phyloP scores from a whole-genome alignment of 1,140 invertebrate genomes.

The Camponotus floridanus region DNA sequence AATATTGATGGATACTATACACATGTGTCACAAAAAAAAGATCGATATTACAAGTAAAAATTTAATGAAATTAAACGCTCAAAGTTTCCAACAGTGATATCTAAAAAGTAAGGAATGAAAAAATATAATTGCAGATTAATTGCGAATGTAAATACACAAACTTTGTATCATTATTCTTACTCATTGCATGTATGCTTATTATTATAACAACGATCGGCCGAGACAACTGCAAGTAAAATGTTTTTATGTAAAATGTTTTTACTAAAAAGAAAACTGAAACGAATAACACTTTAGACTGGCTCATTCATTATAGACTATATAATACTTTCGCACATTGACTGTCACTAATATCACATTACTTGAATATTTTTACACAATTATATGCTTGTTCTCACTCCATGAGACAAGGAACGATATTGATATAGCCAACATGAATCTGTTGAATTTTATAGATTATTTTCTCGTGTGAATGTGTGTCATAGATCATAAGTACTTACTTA shows the following conservation, averaged over 20 bases:
- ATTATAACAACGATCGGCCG: slow-evolving; percentile 57
- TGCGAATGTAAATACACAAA: slow-evolving; percentile 47
- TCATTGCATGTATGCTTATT: slow-evolving; percentile 38
- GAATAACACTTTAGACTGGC: slow-evolving; percentile 47
- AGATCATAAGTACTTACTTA: slow-evolving; percentile 62
- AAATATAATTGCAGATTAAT: not conserved
- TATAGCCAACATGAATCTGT: slow-evolving; percentile 48
- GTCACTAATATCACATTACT: slow-evolving; percentile 68
- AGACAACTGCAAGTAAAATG: slow-evolving; percentile 40
- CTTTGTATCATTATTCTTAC: slow-evolving; percentile 64
- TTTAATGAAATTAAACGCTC: not conserved
- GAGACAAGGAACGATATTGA: slow-evolving; percentile 63
- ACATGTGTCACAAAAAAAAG: slow-evolving; percentile 43
- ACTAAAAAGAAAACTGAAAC: slow-evolving; percentile 50
- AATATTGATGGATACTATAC: slow-evolving; percentile 39
- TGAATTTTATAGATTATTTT: slow-evolving; percentile 37
- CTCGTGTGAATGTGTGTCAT: not conserved
- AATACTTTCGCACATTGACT: slow-evolving; percentile 62
- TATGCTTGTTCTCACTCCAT: slow-evolving; percentile 12
- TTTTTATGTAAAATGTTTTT: slow-evolving; percentile 39
- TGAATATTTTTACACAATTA: slow-evolving; percentile 59
- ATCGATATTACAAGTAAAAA: slow-evolving; percentile 1
- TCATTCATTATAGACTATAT: slow-evolving; percentile 43
- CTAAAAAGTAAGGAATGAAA: slow-evolving; percentile 40
- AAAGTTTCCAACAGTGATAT: not conserved